Evolutionary conservation across 30 jellyfish, hydroid and myxozoan species (phyloP).

Genomic region (Hydra vulgaris): DNA sequence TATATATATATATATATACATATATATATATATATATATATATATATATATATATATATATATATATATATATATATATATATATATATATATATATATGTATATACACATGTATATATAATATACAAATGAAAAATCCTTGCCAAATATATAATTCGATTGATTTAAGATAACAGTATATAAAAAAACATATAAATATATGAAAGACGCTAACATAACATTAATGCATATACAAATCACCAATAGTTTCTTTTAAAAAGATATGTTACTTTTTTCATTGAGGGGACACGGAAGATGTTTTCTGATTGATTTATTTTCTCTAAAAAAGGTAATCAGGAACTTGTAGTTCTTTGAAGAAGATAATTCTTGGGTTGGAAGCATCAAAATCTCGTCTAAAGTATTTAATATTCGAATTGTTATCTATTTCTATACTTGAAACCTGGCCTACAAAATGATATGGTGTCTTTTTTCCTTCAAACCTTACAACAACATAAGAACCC

Average conservation of each 20-base stretch:
- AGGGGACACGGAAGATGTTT: neutral
- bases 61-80: no score
- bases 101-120: no score
- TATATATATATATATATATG: no score
- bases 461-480: no score
- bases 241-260: neutral
- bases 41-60: no score
- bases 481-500: no score
- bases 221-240: neutral
- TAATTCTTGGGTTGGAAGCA: neutral
- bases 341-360: neutral
- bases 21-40: no score
- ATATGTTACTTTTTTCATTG: neutral
- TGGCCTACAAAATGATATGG: no score
- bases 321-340: neutral
- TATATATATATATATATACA: no score
- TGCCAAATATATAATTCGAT: neutral
- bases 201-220: neutral
- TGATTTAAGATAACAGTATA: neutral
- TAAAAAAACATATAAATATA: neutral
- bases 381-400: no score
- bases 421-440: no score
- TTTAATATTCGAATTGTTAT: no score
- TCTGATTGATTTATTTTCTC: neutral
- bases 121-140: neutral